Evolutionary conservation across 2,888 invertebrate genomes (phyloP).

Genomic region (Trilocha varians): DNA sequence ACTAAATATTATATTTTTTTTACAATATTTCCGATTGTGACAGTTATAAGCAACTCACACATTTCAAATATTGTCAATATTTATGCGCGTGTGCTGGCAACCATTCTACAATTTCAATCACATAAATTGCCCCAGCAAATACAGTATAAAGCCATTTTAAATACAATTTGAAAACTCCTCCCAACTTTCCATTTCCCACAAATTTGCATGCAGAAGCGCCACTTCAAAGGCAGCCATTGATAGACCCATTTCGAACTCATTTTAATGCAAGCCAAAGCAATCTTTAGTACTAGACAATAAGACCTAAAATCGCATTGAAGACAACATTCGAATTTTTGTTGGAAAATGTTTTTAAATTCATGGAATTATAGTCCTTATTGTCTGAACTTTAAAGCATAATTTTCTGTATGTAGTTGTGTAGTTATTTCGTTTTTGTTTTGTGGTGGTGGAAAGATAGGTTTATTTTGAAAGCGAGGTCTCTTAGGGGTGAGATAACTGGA

Average conservation of each 20-base stretch:
- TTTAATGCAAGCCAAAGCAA: constrained; percentile 8
- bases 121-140: too few relatives aligned
- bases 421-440: constrained; percentile 10
- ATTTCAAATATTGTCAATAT: too few relatives aligned
- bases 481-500: constrained; percentile 55
- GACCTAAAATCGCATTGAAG: constrained; percentile 12
- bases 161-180: constrained; percentile 47
- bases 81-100: too few relatives aligned
- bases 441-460: constrained; percentile 35
- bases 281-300: not conserved
- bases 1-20: too few relatives aligned
- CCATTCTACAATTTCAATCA: too few relatives aligned
- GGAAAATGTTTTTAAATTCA: constrained; percentile 2
- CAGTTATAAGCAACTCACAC: too few relatives aligned
- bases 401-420: constrained; percentile 1
- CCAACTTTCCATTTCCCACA: constrained; percentile 28
- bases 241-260: constrained; percentile 34
- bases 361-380: constrained; percentile 10
- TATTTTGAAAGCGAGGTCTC: constrained; percentile 46
- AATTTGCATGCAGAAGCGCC: constrained; percentile 73
- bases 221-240: constrained; percentile 67
- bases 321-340: constrained; percentile 6
- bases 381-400: not conserved
- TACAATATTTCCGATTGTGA: too few relatives aligned
- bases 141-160: not conserved